phyloP scores from a whole-genome alignment of 2,888 invertebrate species.

The Malthinus seriepunctatus region DNA sequence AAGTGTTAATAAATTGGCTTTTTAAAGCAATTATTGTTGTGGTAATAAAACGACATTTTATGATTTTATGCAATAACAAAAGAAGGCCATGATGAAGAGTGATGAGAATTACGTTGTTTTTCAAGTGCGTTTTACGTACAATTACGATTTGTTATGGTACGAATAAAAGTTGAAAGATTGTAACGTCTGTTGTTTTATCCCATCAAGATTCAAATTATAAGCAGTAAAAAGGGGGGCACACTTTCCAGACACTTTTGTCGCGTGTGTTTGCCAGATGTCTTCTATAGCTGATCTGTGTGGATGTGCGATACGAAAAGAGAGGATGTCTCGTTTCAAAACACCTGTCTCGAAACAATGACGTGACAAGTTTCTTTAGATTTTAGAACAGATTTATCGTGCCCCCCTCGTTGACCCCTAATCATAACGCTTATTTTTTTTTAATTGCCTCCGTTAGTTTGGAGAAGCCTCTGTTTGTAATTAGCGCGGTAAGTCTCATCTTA shows the following conservation, averaged over 20 bases:
- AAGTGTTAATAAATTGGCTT: constrained; percentile 1
- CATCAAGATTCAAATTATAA: constrained; percentile 3
- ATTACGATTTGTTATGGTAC: not conserved
- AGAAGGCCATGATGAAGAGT: too few species aligned
- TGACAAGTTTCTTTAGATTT: constrained; percentile 2
- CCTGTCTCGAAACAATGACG: constrained; percentile 11
- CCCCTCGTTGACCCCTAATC: not conserved
- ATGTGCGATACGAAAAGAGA: too few species aligned
- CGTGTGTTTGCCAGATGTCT: constrained; percentile 28
- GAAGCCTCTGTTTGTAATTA: too few species aligned
- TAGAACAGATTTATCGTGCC: not conserved
- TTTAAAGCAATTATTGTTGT: not conserved
- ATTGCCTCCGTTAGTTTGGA: too few species aligned
- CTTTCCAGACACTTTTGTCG: constrained; percentile 22
- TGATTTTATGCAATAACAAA: too few species aligned
- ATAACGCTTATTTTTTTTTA: not conserved
- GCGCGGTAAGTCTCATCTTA: too few species aligned
- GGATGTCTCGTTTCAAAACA: constrained; percentile 14
- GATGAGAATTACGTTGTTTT: too few species aligned
- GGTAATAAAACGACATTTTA: not conserved
- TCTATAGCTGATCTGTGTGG: too few species aligned
- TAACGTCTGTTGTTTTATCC: not conserved
- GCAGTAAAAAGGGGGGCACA: constrained; percentile 3
- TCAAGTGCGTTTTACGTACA: too few species aligned
- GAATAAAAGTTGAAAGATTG: not conserved